Base-by-base conservation (phyloP, 2,888 invertebrate genomes). In the Scaptomyza cyrtandrae region DNA sequence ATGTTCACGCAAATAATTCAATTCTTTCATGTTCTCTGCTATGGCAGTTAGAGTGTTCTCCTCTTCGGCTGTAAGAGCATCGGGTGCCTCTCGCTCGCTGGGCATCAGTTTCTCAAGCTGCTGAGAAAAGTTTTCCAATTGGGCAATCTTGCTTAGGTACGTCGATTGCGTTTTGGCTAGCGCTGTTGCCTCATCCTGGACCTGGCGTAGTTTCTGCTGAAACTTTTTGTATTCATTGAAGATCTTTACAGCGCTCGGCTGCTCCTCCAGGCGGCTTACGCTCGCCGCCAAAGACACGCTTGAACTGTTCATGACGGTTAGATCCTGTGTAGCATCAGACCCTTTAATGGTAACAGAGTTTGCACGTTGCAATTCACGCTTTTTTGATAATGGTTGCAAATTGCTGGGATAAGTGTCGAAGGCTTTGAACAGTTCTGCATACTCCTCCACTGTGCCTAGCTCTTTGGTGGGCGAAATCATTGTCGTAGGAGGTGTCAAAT, bases 341-440 rank as follows among this genome's bases (percentile, higher is more conserved):
- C 67, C 62, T 41, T 78, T 76, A 0, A 84, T 71, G 10, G 78
- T 61, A 0, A 64, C 75, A 0, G 81, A 74, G 57, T 89, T 90
- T 6, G 78, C 54, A 1, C 91, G 86, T 33, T 73, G 79, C 3
- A 84, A 55, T 11, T 90, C 90, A 5, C 81, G 76, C 37, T 73
- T 88, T 31, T 86, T 88, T 3, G 71, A 49, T 0, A 77, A 54
- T 29, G 86, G 89, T 4, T 88, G 89, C 29, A 91, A 52, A 43
- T 91, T 91, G 0, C 63, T 24, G 6, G 91, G 91, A 60, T 88
- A 90, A 4, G 85, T 84, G 0, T 91, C 91, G 5, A 91, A 78
- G 1, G 68, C 61, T 60, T 86, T 90, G 27, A 91, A 91, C 0
- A 87, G 75, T 2, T 88, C 86, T 0, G 86, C 82, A 54, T 85